These are phyloP conservation scores for Lasaia peninsularis DNA, from an alignment of 1,140 invertebrate species.

Conservation along the genomic window DNA sequence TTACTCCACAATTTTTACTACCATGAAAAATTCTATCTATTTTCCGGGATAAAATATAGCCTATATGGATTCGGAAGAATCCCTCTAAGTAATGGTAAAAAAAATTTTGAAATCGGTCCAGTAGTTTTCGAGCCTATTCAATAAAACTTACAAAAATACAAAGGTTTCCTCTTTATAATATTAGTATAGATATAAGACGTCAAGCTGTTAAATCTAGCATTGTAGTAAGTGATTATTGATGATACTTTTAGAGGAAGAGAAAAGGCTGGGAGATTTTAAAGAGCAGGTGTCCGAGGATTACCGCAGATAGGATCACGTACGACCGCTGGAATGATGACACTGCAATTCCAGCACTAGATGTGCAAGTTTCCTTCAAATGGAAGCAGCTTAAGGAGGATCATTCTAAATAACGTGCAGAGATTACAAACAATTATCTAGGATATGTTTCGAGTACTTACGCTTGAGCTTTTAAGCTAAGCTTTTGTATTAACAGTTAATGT, in stretches of 20 bases:
- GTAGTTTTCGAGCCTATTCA: no score
- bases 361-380: conserved; percentile 49
- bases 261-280: conserved; percentile 42
- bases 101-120: no score
- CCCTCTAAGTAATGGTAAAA: no score
- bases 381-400: conserved; percentile 33
- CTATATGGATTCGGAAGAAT: no score
- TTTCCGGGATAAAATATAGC: no score
- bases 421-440: conserved; percentile 9
- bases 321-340: conserved; percentile 63
- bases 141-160: no score
- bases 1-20: no score
- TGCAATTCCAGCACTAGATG: conserved; percentile 50
- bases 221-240: neutral
- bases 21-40: no score
- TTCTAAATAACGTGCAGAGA: conserved; percentile 24
- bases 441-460: conserved; percentile 1
- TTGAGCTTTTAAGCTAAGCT: neutral
- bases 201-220: neutral
- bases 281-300: conserved; percentile 69
- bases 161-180: no score
- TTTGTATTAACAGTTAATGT: conserved; percentile 8
- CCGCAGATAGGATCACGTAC: conserved; percentile 65
- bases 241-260: conserved; percentile 29
- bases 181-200: no score